Base-by-base conservation (phyloP, 2,113 vertebrate species). In the Amphiprion percula region DNA sequence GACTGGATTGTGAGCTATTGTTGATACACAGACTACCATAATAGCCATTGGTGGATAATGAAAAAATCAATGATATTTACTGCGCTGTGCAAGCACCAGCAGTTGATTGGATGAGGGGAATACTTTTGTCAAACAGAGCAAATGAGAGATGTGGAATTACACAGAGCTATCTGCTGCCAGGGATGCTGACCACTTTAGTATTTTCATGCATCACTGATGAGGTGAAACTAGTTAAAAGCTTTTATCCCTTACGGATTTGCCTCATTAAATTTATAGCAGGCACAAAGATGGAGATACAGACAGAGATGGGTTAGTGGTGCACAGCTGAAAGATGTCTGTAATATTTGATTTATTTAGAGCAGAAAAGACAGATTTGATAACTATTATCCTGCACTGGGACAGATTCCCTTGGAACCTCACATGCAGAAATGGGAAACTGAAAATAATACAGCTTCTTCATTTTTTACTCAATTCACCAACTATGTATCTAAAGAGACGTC, bases 51-150 rank as follows among this genome's bases (percentile, higher is more conserved):
- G 49, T 76, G 78, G 68, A 62, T 87, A 81, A 86, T 86, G 68
- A 83, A 78, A 74, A 83, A 68, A 87, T 83, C 84, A 44, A 83
- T 86, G 44, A 64, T 60, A 59, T 88, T 80, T 62, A 74, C 73
- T 79, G 73, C 33, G 39, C 79, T 75, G 72, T 74, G 69, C 78
- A 72, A 74, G 79, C 65, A 85, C 37, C 16, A 21, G 37, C 41
- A 63, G 46, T 72, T 21, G 11, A 15, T 74, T 44, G 59, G 68
- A 68, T 49, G 77, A 64, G 28, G n/a, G 26, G 37, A 73, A 52
- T 16, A 24, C 28, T 19, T 33, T 30, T 60, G 74, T 72, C 37
- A 17, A 73, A n/a, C 16, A 23, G 44, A 70, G 30, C 49, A 74
- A 62, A 47, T 66, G 60, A 54, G 52, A 30, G 49, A 56, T 62